Base-by-base conservation (phyloP, 2,797 vertebrate species). In the Pseudomugil gertrudae region DNA sequence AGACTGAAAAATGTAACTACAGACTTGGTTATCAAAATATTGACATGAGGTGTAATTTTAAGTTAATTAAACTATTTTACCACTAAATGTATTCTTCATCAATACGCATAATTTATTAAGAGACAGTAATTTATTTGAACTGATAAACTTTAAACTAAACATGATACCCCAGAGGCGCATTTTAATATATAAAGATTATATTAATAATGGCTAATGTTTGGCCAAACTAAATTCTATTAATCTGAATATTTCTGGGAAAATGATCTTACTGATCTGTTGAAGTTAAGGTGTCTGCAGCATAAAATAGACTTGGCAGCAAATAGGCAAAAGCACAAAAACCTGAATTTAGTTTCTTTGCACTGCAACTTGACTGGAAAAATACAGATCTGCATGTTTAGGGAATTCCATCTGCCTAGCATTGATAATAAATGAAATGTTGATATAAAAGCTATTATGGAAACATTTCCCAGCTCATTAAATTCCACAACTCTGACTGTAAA, bases 401-500 rank as follows among this genome's bases (percentile, higher is more conserved):
- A 52, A 27, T 29, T 52, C 26, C 50, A 52, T 29, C 50, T 17
- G 15, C 50, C 27, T 13, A 52, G 21, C 24, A 26, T 23, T 23
- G 11, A 26, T 15, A 26, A 13, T 7, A 13, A 26, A 51, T 51
- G 5, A 13, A 26, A 51, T 51, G 5, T 17, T 15, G 23, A 21
- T 21, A 45, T 21, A 5, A 15, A 40, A 40, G 19, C 35, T 38
- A 4, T 5, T 43, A 43, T 7, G 9, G 40, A n/a, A 43, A 43
- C 40, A 43, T 43, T n/a, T 43, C 19, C 19, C 17, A 8, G 19
- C 43, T 45, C 19, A 21, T 45, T 45, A 21, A 45, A 45, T 45
- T 45, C 43, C 43, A 45, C n/a, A 45, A 21, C 61, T 29, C 55
- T 81, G 24, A 63, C 38, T 27, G 27, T 29, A 21, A 27, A 8